These are phyloP conservation scores for Nephrocerus scutellatus DNA, from an alignment of 2,888 invertebrate genomes.

Conservation along the genomic window DNA sequence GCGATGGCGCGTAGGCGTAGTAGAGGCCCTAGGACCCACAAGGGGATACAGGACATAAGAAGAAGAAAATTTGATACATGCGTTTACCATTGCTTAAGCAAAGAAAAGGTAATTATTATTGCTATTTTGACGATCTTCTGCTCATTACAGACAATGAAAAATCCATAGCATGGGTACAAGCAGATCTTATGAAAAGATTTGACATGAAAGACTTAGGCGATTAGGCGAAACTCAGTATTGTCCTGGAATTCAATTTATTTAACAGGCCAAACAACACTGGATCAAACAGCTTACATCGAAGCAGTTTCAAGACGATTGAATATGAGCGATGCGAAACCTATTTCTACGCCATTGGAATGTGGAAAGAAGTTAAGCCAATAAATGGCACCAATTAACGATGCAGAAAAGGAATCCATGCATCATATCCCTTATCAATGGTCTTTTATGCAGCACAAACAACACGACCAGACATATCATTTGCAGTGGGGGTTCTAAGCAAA, in stretches of 20 bases:
- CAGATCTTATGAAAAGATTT: too few species aligned
- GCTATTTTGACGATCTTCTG: too few species aligned
- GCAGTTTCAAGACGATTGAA: slow-evolving; percentile 7
- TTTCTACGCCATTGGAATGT: slow-evolving; percentile 9
- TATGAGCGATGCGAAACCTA: slow-evolving; percentile 6
- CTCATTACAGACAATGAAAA: too few species aligned
- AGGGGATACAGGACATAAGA: too few species aligned
- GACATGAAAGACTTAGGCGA: not conserved
- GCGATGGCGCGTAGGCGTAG: too few species aligned
- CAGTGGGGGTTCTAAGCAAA: slow-evolving; percentile 11
- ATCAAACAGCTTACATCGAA: slow-evolving; percentile 2
- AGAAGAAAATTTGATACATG: too few species aligned
- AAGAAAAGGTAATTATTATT: too few species aligned
- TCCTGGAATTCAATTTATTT: not conserved
- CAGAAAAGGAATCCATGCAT: slow-evolving; percentile 5
- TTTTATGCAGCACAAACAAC: slow-evolving; percentile 7
- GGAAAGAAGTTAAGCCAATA: slow-evolving; percentile 5
- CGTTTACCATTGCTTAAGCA: too few species aligned
- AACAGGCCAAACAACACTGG: slow-evolving; percentile 3
- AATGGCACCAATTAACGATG: slow-evolving; percentile 11
- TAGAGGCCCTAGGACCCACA: too few species aligned
- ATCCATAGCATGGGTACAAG: too few species aligned
- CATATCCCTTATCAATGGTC: slow-evolving; percentile 9
- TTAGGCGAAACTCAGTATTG: not conserved
- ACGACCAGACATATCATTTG: slow-evolving; percentile 9